These are phyloP conservation scores for Semicossyphus pulcher DNA, from an alignment of 2,113 vertebrate species.

Conservation along the genomic window DNA sequence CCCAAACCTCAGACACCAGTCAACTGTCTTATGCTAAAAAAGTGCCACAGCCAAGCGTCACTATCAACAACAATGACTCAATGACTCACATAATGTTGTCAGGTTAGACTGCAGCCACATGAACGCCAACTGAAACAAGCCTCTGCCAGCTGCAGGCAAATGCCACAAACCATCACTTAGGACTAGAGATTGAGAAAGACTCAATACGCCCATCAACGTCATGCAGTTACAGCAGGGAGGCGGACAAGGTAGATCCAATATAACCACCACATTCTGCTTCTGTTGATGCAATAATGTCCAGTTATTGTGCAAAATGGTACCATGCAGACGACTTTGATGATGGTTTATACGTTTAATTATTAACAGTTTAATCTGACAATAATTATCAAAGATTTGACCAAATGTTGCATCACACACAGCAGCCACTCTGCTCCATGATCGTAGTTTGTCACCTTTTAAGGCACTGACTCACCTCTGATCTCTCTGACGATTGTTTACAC, in stretches of 20 bases:
- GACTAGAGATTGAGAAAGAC: neutral
- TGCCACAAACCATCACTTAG: conserved; percentile 7
- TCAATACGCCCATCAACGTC: neutral
- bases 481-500: neutral
- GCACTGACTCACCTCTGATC: neutral
- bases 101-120: neutral
- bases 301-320: neutral
- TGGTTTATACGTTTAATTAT: neutral
- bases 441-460: neutral
- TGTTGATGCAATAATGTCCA: neutral
- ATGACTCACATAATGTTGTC: neutral
- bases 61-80: neutral
- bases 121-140: neutral
- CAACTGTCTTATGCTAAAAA: neutral
- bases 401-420: neutral
- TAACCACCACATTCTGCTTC: neutral
- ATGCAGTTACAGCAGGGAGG: neutral
- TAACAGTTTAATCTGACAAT: neutral
- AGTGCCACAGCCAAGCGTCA: conserved; percentile 4
- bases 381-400: neutral
- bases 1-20: neutral
- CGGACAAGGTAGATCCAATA: neutral
- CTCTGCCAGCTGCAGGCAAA: neutral
- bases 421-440: neutral
- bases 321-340: neutral